Base-by-base conservation (phyloP, 2,797 vertebrate genomes). In the Poeciliopsis infans region DNA sequence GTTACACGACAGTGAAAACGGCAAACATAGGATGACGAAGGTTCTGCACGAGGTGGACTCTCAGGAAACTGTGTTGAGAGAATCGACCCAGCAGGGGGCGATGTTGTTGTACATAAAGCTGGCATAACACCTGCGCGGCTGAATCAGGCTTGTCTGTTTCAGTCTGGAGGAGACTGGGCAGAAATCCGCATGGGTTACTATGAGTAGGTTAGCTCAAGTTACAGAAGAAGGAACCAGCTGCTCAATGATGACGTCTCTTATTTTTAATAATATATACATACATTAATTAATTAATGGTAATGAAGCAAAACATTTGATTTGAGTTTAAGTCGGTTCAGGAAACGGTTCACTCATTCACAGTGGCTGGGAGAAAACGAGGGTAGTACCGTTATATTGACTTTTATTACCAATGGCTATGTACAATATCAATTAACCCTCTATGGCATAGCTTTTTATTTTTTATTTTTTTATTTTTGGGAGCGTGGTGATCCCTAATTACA, bases 61-160 rank as follows among this genome's bases (percentile, higher is more conserved):
- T 66, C 39, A 5, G 7, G 0, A 0, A 0, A n/a, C 73, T 92
- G 94, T 91, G 87, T 68, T 92, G 45, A 41, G 28, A 41, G 28
- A 55, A 2, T 0, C n/a, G 83, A 5, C 41, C 92, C 95, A 93
- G 92, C 88, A 93, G 95, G 91, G 89, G 91, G 80, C 18, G 84
- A 20, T 89, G 74, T 90, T 93, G 92, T 86, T 84, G 72, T 91
- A 91, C 83, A 74, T 46, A 92, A 88, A 10, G 55, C 23, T 45
- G 66, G 5, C 25, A 3, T 1, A 3, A n/a, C 39, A 16, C 39
- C 23, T 45, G 66, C 7, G 39, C 39, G 43, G 13, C 36, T 68
- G 36, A 0, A 12, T 8, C 28, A 36, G 36, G 39, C 8, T 4
- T 41, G 43, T 5, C 6, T 74, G 79, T 71, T 73, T 12, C 18